Conservation (phyloP, 1,140 invertebrate genomes). For the Cryptotermes secundus region DNA sequence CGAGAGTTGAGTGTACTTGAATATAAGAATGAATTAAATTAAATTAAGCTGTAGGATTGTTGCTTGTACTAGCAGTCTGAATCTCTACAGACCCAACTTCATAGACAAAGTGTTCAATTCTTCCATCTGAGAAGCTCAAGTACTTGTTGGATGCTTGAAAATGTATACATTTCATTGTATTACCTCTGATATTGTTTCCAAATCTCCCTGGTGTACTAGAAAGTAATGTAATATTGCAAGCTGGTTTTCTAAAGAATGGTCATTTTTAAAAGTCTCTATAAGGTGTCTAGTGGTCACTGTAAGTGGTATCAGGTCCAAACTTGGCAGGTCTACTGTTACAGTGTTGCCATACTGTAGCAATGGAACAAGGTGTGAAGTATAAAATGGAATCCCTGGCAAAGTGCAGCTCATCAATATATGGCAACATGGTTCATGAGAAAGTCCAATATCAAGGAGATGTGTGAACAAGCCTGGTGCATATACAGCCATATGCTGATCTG, state of each 20-base stretch:
- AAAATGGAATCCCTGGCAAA: conserved; percentile 42
- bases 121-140: too few relatives aligned
- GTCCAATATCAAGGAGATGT: conserved; percentile 76
- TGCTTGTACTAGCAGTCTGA: too few relatives aligned
- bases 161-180: conserved; percentile 33
- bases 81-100: too few relatives aligned
- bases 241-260: conserved; percentile 64
- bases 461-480: conserved; percentile 75
- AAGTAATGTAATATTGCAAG: conserved; percentile 78
- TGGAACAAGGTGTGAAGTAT: conserved; percentile 64
- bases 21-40: too few relatives aligned
- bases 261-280: conserved; percentile 65
- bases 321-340: conserved; percentile 63
- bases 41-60: too few relatives aligned
- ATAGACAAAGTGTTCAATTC: too few relatives aligned
- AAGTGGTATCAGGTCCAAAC: conserved; percentile 67
- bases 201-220: conserved; percentile 68
- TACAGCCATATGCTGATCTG: conserved; percentile 74
- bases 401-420: conserved; percentile 54
- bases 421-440: conserved; percentile 75
- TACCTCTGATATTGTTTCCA: conserved; percentile 68
- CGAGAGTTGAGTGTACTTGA: too few relatives aligned
- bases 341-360: conserved; percentile 44
- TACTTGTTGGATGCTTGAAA: too few relatives aligned
- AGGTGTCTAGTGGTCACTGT: conserved; percentile 62